Base-by-base conservation (phyloP, 2,888 invertebrate genomes). In the Meghimatium bilineatum region DNA sequence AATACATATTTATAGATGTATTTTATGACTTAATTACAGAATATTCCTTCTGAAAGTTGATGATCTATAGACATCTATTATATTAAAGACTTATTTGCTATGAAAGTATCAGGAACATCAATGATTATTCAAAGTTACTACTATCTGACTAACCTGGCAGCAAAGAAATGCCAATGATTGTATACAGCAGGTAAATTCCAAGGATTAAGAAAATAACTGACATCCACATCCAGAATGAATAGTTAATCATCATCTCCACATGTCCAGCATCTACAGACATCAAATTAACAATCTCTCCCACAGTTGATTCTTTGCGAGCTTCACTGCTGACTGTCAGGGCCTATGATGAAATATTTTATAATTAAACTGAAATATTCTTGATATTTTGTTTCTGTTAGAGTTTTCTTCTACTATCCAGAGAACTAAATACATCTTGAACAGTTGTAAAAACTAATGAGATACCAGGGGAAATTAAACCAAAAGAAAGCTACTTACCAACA, bases 131-230 rank as follows among this genome's bases (percentile, higher is more conserved):
- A 60, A n/a, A 29, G n/a, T n/a, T n/a, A n/a, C 23, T 56, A 69
- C 8, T 89, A 94, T 88, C 49, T 56, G 20, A 20, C 86, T 94
- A 88, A 84, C 91, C 89, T 91, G 92, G 94, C n/a, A 94, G 88
- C 86, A 94, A 93, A 82, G 89, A 89, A 0, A 96, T 96, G 0
- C 95, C 95, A 87, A 95, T 90, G 71, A 94, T 92, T 84, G 90
- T 87, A 90, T 93, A 94, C 36, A 94, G 90, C 86, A 94, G 93
- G 86, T 96, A 97, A 56, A 98, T 93, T 0, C 97, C 96, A 38
- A 98, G 94, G 1, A 95, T 95, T 87, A 98, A 98, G 94, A 98
- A 98, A 34, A 98, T 94, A 0, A 98, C 97, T 52, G 92, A 88
- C 17, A 91, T 91, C 92, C 92, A 92, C 17, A 89, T 63, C 20